These are phyloP conservation scores for Falcunculus frontatus DNA, from an alignment of 2,113 vertebrate genomes.

Conservation along the genomic window DNA sequence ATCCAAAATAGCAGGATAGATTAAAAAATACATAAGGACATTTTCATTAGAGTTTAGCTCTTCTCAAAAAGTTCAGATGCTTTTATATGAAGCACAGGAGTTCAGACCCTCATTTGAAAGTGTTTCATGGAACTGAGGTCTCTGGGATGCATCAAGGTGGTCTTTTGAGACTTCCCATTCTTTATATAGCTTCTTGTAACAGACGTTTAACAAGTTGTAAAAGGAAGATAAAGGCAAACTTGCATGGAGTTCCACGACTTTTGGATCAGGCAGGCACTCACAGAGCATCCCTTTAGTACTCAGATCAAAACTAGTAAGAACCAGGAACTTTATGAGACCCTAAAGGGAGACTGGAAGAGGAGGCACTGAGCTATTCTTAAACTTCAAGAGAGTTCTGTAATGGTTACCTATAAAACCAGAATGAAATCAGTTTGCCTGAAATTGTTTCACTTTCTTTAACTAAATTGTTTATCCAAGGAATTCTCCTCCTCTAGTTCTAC, in stretches of 20 bases:
- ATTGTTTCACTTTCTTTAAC: neutral
- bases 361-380: neutral
- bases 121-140: neutral
- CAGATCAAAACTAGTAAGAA: neutral
- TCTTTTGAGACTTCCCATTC: neutral
- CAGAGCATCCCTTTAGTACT: neutral
- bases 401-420: neutral
- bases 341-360: neutral
- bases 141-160: neutral
- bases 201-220: neutral
- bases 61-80: neutral
- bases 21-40: constrained; percentile 4
- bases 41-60: neutral
- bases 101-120: neutral
- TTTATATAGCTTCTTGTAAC: neutral
- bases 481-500: neutral
- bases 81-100: neutral
- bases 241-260: neutral
- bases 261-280: neutral
- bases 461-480: neutral
- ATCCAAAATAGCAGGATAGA: neutral
- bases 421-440: neutral
- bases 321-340: neutral
- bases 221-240: neutral
- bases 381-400: neutral